phyloP scores from a whole-genome alignment of 2,797 vertebrate genomes.

The Enteromius radiatus region DNA sequence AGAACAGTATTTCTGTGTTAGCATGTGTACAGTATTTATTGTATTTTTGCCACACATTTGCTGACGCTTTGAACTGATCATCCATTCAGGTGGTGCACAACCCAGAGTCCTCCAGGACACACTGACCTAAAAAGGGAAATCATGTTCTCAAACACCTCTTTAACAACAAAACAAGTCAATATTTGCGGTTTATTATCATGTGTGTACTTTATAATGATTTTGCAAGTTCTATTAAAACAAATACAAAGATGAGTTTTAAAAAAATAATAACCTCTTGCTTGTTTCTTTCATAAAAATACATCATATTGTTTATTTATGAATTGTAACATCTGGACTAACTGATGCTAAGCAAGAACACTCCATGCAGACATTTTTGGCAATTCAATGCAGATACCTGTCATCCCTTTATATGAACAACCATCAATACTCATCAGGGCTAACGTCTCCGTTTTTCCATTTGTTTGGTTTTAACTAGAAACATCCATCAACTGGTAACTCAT shows the following conservation, averaged over 20 bases:
- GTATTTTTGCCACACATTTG: conserved; percentile 72
- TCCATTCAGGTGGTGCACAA: conserved; percentile 74
- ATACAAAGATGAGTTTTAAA: conserved; percentile 76
- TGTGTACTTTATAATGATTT: conserved; percentile 68
- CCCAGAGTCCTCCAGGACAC: conserved; percentile 40
- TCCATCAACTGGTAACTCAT: conserved; percentile 31
- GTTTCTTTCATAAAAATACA: conserved; percentile 22
- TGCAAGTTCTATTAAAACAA: conserved; percentile 73
- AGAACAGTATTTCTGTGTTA: conserved; percentile 75
- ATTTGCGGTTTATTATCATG: conserved; percentile 65
- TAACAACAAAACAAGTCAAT: conserved; percentile 56
- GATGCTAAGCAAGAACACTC: conserved; percentile 5
- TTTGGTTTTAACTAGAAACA: conserved; percentile 36
- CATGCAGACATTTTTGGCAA: conserved; percentile 6
- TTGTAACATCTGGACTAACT: conserved; percentile 12
- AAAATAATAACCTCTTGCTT: conserved; percentile 24
- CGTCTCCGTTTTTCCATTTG: conserved; percentile 31
- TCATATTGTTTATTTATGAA: neutral
- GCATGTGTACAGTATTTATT: conserved; percentile 86
- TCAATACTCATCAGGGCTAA: neutral
- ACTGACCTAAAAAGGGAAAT: conserved; percentile 74
- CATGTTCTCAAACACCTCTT: conserved; percentile 68
- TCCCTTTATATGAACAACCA: neutral
- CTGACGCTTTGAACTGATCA: conserved; percentile 76
- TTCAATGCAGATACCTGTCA: conserved; percentile 21